Evolutionary conservation across 2,797 vertebrate genomes (phyloP).

Genomic region (Anabas testudineus): DNA sequence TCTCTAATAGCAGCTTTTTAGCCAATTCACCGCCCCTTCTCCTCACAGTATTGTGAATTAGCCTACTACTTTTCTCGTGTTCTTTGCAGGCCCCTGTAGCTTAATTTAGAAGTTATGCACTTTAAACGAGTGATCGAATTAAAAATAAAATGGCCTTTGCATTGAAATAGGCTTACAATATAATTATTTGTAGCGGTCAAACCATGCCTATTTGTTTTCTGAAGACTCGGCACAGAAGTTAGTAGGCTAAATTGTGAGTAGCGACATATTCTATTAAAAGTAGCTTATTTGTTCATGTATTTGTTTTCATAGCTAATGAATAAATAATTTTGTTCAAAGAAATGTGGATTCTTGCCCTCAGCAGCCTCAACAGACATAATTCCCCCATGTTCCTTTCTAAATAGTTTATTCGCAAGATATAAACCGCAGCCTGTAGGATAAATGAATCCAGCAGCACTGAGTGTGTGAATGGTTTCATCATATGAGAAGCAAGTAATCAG

Average conservation of each 20-base stretch:
- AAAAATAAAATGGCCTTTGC: conserved; percentile 59
- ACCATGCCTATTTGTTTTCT: conserved; percentile 34
- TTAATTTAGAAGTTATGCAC: conserved; percentile 89
- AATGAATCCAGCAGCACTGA: not conserved
- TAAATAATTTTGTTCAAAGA: conserved; percentile 76
- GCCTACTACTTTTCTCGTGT: conserved; percentile 70
- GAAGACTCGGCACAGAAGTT: conserved; percentile 40
- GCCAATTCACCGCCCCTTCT: conserved; percentile 78
- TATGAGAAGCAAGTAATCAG: not conserved
- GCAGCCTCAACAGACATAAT: not conserved
- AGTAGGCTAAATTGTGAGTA: conserved; percentile 59
- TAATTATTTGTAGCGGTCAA: conserved; percentile 54
- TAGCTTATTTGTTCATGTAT: conserved; percentile 73
- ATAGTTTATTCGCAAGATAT: not conserved
- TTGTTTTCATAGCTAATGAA: conserved; percentile 73
- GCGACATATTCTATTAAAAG: conserved; percentile 64
- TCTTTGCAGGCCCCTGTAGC: conserved; percentile 73
- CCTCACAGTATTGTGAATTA: conserved; percentile 70
- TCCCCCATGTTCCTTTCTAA: not conserved
- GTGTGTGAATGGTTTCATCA: not conserved
- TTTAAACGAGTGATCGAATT: conserved; percentile 88
- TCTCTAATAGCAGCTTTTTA: conserved; percentile 76
- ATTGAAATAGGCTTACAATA: conserved; percentile 68
- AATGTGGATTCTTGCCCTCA: conserved; percentile 26
- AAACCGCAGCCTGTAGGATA: not conserved